These are phyloP conservation scores for Xiphias gladius DNA, from an alignment of 2,113 vertebrate species.

Conservation along the genomic window DNA sequence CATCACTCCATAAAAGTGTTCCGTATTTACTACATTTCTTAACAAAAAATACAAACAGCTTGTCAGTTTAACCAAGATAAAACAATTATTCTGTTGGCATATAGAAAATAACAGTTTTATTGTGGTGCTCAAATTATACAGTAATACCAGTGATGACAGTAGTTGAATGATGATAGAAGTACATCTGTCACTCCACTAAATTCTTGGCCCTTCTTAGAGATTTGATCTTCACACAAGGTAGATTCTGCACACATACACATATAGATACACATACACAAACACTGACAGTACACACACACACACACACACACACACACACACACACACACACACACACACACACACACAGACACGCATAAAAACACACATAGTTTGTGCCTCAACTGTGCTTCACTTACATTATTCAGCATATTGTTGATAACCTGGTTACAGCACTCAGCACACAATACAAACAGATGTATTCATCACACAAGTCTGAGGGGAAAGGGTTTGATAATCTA, in stretches of 20 bases:
- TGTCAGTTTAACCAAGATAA: no score
- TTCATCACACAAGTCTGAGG: slow-evolving; percentile 29
- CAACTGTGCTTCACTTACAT: background rate
- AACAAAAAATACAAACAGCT: no score
- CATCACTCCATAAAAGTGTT: no score
- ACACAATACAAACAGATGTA: slow-evolving; percentile 24
- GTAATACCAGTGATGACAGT: background rate
- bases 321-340: no score
- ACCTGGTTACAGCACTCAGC: slow-evolving; percentile 21
- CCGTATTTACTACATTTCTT: no score
- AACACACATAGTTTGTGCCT: background rate
- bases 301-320: no score
- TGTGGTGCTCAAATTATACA: background rate
- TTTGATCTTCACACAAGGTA: no score
- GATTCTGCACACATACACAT: background rate
- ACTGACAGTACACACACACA: no score
- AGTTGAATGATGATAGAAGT: background rate
- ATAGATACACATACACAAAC: background rate
- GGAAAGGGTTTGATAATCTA: slow-evolving; percentile 39
- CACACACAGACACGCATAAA: no score
- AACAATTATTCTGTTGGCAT: background rate
- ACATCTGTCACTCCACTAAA: background rate
- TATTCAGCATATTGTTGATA: slow-evolving; percentile 29
- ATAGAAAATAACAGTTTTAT: background rate
- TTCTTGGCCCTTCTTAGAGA: no score